phyloP scores from a whole-genome alignment of 1,140 invertebrate species.

The Ditylenchus dipsaci region DNA sequence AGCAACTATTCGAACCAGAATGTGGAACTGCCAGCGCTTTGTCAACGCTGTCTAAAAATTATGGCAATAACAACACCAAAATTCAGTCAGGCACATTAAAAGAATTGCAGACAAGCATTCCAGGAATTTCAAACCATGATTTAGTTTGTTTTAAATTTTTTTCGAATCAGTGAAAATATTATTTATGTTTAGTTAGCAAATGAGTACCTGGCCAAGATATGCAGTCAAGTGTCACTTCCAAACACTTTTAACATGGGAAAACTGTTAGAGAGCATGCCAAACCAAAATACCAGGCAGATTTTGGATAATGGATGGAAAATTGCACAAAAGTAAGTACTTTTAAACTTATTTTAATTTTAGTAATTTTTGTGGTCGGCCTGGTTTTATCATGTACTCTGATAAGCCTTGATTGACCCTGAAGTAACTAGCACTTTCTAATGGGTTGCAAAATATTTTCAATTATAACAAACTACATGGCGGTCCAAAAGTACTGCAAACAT shows the following conservation, averaged over 20 bases:
- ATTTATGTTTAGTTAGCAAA: slow-evolving; percentile 21
- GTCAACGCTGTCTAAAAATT: not conserved
- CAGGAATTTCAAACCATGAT: not conserved
- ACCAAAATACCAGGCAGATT: not conserved
- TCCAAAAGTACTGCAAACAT: too few species aligned
- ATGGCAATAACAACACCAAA: not conserved
- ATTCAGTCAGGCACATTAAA: not conserved
- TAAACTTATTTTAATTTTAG: too few species aligned
- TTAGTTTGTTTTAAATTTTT: not conserved
- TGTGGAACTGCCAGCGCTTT: slow-evolving; percentile 5
- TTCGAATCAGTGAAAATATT: not conserved
- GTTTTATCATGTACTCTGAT: too few species aligned
- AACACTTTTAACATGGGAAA: slow-evolving; percentile 15
- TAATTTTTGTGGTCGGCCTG: slow-evolving; percentile 11
- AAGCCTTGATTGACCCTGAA: too few species aligned
- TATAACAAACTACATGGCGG: too few species aligned
- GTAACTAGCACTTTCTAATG: too few species aligned
- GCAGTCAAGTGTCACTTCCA: slow-evolving; percentile 3
- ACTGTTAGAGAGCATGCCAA: not conserved
- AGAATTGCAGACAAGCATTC: slow-evolving; percentile 2
- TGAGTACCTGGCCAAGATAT: slow-evolving; percentile 16
- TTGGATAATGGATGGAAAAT: too few species aligned
- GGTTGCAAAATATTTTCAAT: too few species aligned
- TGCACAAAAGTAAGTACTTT: too few species aligned
- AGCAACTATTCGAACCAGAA: slow-evolving; percentile 7